phyloP scores from a whole-genome alignment of 2,797 vertebrate genomes.

The Neosilurus hyrtlii region DNA sequence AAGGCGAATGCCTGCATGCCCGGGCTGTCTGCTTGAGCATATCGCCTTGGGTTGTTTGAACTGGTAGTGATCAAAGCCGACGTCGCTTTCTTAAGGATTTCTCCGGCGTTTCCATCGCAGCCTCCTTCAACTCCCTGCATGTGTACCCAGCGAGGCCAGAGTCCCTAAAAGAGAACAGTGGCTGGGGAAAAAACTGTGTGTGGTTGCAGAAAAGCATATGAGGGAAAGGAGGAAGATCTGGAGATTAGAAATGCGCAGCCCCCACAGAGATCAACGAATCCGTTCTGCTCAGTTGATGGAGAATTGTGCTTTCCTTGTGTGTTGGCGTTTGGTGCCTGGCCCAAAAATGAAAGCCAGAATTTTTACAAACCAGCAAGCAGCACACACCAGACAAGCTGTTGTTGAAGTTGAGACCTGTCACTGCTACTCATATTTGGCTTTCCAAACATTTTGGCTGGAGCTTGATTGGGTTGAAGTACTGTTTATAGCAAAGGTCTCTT shows the following conservation, averaged over 20 bases:
- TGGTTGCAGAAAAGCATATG: constrained; percentile 30
- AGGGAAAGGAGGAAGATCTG: constrained; percentile 34
- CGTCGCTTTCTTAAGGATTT: constrained; percentile 43
- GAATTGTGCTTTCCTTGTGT: constrained; percentile 35
- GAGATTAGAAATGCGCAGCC: constrained; percentile 41
- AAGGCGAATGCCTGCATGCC: constrained; percentile 40
- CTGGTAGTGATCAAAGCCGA: constrained; percentile 37
- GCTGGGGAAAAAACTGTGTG: constrained; percentile 28
- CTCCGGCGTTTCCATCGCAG: constrained; percentile 31
- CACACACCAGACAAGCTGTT: constrained; percentile 21
- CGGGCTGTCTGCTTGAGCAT: constrained; percentile 9
- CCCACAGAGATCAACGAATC: constrained; percentile 43
- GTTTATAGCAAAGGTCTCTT: constrained; percentile 15
- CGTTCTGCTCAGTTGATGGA: constrained; percentile 50
- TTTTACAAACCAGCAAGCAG: constrained; percentile 26
- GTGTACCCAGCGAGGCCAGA: constrained; percentile 30
- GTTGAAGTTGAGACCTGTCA: constrained; percentile 18
- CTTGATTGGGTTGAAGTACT: constrained; percentile 41
- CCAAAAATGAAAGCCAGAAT: constrained; percentile 22
- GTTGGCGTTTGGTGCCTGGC: constrained; percentile 30
- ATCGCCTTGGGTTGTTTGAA: constrained; percentile 35
- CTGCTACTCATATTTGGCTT: constrained; percentile 28
- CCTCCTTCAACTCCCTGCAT: constrained; percentile 23
- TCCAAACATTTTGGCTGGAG: constrained; percentile 39
- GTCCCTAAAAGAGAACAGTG: constrained; percentile 32